These are phyloP conservation scores for Brachionus plicatilis DNA, from an alignment of 1,140 invertebrate species.

Conservation along the genomic window DNA sequence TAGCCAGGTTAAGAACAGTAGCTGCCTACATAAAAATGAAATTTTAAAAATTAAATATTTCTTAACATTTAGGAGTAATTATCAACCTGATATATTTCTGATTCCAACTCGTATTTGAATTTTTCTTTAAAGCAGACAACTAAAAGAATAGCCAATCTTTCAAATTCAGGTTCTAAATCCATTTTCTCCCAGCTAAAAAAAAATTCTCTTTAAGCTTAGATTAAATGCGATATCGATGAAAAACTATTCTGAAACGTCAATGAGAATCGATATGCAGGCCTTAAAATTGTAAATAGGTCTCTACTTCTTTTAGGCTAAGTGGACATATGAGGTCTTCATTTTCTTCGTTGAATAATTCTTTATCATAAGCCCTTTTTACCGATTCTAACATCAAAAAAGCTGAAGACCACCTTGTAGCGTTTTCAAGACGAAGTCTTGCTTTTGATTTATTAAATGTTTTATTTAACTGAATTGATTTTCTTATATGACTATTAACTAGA, in stretches of 20 bases:
- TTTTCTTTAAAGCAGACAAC: too few relatives aligned
- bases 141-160: not conserved
- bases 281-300: not conserved
- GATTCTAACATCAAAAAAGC: not conserved
- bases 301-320: not conserved
- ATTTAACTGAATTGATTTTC: not conserved
- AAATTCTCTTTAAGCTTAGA: too few relatives aligned
- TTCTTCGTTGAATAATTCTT: not conserved
- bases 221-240: not conserved
- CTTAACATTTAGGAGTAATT: not conserved
- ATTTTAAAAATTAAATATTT: too few relatives aligned
- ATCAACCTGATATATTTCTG: not conserved
- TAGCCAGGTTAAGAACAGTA: too few relatives aligned
- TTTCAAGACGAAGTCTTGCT: not conserved
- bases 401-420: not conserved
- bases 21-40: too few relatives aligned
- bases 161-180: not conserved
- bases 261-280: not conserved
- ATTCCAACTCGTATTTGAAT: not conserved
- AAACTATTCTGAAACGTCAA: not conserved
- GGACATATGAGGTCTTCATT: not conserved
- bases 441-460: not conserved
- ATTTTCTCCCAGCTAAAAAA: not conserved
- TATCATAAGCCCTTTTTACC: not conserved
- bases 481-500: not conserved